phyloP scores from a whole-genome alignment of 2,888 invertebrate genomes.

The Phorcus lineatus region DNA sequence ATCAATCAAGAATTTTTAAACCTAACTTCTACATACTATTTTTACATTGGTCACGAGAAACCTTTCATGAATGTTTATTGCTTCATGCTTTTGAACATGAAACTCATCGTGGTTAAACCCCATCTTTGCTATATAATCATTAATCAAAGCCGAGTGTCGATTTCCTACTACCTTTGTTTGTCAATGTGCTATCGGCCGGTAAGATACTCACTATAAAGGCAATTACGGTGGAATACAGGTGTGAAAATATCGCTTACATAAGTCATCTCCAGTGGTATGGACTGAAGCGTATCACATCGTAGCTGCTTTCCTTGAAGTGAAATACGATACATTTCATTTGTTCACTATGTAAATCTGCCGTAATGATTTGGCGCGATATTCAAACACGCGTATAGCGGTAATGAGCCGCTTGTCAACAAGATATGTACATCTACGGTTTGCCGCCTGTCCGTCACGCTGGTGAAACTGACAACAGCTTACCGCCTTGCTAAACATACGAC shows the following conservation, averaged over 20 bases:
- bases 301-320: constrained; percentile 11
- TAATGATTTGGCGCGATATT: constrained; percentile 16
- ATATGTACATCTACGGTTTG: constrained; percentile 8
- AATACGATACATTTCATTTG: constrained; percentile 13
- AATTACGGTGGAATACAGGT: not conserved
- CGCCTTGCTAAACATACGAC: not conserved
- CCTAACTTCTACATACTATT: too few relatives aligned
- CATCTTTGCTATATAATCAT: too few relatives aligned
- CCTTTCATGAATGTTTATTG: too few relatives aligned
- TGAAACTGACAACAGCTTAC: constrained; percentile 13
- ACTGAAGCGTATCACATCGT: not conserved
- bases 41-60: too few relatives aligned
- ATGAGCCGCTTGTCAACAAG: constrained; percentile 6
- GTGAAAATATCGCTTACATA: constrained; percentile 6
- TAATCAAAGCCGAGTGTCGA: not conserved
- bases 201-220: not conserved
- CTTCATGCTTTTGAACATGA: too few relatives aligned
- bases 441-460: not conserved
- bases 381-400: constrained; percentile 15
- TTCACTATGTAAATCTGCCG: constrained; percentile 15
- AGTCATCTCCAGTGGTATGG: not conserved
- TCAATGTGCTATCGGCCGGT: not conserved
- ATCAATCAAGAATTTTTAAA: too few relatives aligned
- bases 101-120: too few relatives aligned
- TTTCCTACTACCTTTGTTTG: not conserved